phyloP scores from a whole-genome alignment of 2,113 vertebrate genomes.

The Seriola aureovittata region DNA sequence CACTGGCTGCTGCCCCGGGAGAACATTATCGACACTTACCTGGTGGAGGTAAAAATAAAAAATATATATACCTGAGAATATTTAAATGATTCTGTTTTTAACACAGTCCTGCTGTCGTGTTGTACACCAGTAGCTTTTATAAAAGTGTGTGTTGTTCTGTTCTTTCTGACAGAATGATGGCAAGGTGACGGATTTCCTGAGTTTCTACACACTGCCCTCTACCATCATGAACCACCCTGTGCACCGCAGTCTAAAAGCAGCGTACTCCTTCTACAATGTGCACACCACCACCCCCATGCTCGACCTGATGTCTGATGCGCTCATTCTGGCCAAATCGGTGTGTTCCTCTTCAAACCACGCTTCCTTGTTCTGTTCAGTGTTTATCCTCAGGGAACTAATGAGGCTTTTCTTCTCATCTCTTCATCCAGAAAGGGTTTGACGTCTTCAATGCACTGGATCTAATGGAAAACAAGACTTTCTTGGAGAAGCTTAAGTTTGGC shows the following conservation, averaged over 20 bases:
- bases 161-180: slow-evolving; percentile 85
- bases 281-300: slow-evolving; percentile 95
- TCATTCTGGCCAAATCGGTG: slow-evolving; percentile 97
- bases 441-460: slow-evolving; percentile 99
- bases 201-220: slow-evolving; percentile 98
- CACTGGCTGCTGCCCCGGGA: slow-evolving; percentile 98
- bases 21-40: slow-evolving; percentile 96
- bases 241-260: slow-evolving; percentile 98
- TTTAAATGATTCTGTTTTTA: not conserved
- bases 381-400: not conserved
- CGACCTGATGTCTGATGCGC: slow-evolving; percentile 97
- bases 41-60: slow-evolving; percentile 91
- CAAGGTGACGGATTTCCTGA: slow-evolving; percentile 95
- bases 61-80: not conserved
- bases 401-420: not conserved
- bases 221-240: slow-evolving; percentile 99
- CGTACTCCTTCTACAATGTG: slow-evolving; percentile 99
- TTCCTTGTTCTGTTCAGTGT: not conserved
- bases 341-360: not conserved
- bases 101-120: rapidly evolving
- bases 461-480: slow-evolving; percentile 99
- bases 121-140: not conserved
- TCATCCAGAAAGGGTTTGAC: slow-evolving; percentile 94
- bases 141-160: not conserved
- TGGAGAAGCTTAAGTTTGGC: slow-evolving; percentile 99